phyloP scores from a whole-genome alignment of 1,140 invertebrate species.

The Macrosteles quadrilineatus region DNA sequence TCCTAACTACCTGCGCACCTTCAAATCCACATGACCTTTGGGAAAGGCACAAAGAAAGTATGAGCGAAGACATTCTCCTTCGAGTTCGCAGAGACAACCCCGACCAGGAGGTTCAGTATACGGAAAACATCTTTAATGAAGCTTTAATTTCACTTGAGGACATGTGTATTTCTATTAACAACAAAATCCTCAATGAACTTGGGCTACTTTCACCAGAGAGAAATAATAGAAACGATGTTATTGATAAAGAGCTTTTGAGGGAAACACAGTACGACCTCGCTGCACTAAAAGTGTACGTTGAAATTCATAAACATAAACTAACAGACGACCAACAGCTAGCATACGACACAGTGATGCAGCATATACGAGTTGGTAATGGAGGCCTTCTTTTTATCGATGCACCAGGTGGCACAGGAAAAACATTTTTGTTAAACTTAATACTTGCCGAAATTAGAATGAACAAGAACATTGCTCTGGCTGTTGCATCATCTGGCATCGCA shows the following conservation, averaged over 20 bases:
- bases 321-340: neutral
- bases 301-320: constrained; percentile 1
- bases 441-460: constrained; percentile 32
- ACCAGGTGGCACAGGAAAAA: constrained; percentile 1
- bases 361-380: constrained; percentile 23
- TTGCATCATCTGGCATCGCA: constrained; percentile 51
- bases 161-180: constrained; percentile 31
- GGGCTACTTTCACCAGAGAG: constrained; percentile 32
- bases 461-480: constrained; percentile 41
- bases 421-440: constrained; percentile 31
- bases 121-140: constrained; percentile 32
- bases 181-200: constrained; percentile 31
- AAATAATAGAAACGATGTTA: constrained; percentile 2
- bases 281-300: neutral
- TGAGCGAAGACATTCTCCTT: constrained; percentile 34
- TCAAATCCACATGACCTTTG: constrained; percentile 33
- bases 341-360: constrained; percentile 40
- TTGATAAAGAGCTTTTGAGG: neutral
- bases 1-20: constrained; percentile 9
- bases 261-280: constrained; percentile 21
- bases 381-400: constrained; percentile 38
- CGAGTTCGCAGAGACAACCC: neutral
- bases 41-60: constrained; percentile 36
- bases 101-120: neutral
- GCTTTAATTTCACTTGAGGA: constrained; percentile 35